Base-by-base conservation (phyloP, 2,113 vertebrate species). In the Trichechus manatus region DNA sequence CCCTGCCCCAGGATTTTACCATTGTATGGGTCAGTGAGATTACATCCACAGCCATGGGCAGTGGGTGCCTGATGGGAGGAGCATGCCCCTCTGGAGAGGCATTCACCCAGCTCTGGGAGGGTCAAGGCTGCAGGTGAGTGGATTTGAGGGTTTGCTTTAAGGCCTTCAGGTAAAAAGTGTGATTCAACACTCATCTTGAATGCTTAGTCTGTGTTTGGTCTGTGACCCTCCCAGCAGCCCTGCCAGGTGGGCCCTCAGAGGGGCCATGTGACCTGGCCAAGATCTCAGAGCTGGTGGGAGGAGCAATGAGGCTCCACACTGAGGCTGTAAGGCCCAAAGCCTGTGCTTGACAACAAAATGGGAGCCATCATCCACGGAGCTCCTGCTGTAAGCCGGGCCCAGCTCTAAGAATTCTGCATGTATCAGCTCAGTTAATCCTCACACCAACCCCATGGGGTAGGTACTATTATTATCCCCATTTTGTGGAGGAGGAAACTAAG, bases 341-440 rank as follows among this genome's bases (percentile, higher is more conserved):
- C 47, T 61, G 14, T 23, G 44, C 44, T 39, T n/a, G 36, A 70
- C 63, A n/a, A 17, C 20, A 13, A 4, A 17, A 5, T 13, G 17
- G 63, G 53, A 85, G 47, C 13, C 42, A 29, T 70, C 7, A 1
- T 22, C 19, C 9, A 1, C 8, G 3, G n/a, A 70, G 75, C 25
- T 3, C 15, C n/a, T 33, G 0, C 36, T 5, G 6, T 3, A 13
- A 0, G 6, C 63, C 0, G 29, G 27, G 36, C 27, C 70, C 2
- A 0, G 33, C 9, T 33, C 31, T 3, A 3, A 39, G 61, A 22
- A 17, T 31, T 77, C 15, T 14, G 14, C 42, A 19, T 27, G 20
- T 9, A 31, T 23, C 1, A 23, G 44, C 36, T 42, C 77, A 15
- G 56, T 9, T 6, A 27, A 36, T 31, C 23, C 47, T 64, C 70